Percentiles rank a stretch among this genome's conserved stretches.
phyloP scores from a whole-genome alignment of 2,113 vertebrate genomes.

The Condylura cristata region DNA sequence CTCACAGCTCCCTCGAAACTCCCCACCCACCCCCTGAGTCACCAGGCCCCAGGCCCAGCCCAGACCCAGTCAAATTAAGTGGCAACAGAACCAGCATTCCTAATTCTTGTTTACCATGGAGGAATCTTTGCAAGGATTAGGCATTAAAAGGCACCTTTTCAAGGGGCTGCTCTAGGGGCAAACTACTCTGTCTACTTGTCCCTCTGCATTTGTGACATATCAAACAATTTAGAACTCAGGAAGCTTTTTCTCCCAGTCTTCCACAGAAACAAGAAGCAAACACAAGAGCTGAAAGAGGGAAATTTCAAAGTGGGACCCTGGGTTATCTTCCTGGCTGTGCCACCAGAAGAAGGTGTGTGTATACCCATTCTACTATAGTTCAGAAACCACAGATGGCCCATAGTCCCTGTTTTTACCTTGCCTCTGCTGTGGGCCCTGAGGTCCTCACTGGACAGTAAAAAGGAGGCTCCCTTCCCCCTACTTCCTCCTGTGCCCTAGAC shows the following conservation, averaged over 20 bases:
- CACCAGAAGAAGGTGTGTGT: neutral
- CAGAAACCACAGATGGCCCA: neutral
- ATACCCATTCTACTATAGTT: neutral
- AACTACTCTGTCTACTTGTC: slow-evolving; percentile 2
- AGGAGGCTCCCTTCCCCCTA: neutral
- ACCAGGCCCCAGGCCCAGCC: slow-evolving; percentile 56
- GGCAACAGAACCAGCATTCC: slow-evolving; percentile 44
- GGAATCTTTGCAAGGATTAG: neutral
- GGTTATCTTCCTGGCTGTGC: neutral
- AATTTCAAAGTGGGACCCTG: neutral
- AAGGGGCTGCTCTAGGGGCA: neutral
- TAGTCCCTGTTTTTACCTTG: slow-evolving; percentile 4
- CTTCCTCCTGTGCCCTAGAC: slow-evolving; percentile 29
- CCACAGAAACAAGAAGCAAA: slow-evolving; percentile 41
- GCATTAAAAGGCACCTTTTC: slow-evolving; percentile 43
- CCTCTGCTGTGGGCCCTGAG: neutral
- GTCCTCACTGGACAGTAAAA: slow-evolving; percentile 36
- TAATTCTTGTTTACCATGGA: slow-evolving; percentile 37
- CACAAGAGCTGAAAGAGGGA: slow-evolving; percentile 22
- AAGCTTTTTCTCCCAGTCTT: slow-evolving; percentile 29
- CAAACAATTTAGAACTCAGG: slow-evolving; percentile 3
- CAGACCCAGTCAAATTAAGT: slow-evolving; percentile 45
- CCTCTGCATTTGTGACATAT: slow-evolving; percentile 22
- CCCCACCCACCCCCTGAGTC: slow-evolving; percentile 63
- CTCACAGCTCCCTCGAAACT: slow-evolving; percentile 72